phyloP scores from a whole-genome alignment of 2,113 vertebrate genomes.

The Oxyura jamaicensis region DNA sequence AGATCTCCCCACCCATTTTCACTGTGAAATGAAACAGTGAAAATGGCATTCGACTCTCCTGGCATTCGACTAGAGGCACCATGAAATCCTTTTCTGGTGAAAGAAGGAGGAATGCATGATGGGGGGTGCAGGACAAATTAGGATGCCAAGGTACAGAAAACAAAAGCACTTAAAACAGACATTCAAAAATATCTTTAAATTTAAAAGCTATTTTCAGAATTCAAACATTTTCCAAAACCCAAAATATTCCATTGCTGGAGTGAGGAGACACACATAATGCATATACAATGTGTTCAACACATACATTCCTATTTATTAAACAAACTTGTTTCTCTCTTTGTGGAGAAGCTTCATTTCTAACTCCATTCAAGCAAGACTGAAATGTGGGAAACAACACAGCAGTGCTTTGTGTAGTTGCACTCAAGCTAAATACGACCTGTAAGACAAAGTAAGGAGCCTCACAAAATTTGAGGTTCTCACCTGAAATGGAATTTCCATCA shows the following conservation, averaged over 20 bases:
- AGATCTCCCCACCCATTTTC: neutral
- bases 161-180: neutral
- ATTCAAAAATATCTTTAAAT: neutral
- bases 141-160: neutral
- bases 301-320: conserved; percentile 22
- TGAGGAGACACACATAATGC: neutral
- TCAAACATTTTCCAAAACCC: neutral
- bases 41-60: too few relatives aligned
- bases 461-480: neutral
- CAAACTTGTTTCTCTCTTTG: conserved; percentile 23
- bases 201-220: neutral
- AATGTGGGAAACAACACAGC: neutral
- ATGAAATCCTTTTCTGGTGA: neutral
- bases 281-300: neutral
- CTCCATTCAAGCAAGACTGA: neutral
- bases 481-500: neutral
- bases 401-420: neutral
- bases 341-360: neutral
- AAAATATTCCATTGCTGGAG: neutral
- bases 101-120: neutral
- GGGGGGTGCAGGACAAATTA: neutral
- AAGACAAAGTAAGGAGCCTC: neutral
- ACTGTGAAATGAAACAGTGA: neutral
- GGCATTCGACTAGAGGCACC: neutral
- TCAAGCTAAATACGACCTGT: neutral